These are phyloP conservation scores for Malurus melanocephalus DNA, from an alignment of 2,113 vertebrate species.

Conservation along the genomic window DNA sequence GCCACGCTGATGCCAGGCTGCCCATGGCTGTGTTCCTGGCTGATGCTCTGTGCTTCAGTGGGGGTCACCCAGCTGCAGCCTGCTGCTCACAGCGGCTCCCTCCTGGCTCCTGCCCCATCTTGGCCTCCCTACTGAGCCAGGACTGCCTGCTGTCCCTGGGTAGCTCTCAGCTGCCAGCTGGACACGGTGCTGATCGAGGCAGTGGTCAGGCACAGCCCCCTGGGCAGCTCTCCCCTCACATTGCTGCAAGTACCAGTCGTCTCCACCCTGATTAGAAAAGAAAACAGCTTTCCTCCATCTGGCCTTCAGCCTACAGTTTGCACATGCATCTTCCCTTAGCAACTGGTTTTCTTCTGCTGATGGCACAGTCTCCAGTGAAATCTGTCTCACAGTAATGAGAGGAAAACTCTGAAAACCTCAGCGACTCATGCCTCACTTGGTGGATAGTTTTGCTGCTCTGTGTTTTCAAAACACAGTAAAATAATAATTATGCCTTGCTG, in stretches of 20 bases:
- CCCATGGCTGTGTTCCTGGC: rapidly evolving
- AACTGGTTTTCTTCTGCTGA: conserved; percentile 6
- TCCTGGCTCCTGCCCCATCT: background rate
- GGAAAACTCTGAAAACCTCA: conserved; percentile 5
- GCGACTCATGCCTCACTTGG: rapidly evolving
- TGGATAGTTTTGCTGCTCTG: background rate
- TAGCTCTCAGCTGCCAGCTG: background rate
- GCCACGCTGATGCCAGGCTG: background rate
- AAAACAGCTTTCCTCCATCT: background rate
- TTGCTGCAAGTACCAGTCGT: background rate
- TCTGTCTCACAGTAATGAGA: background rate
- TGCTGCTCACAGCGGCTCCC: rapidly evolving
- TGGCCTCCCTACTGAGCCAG: background rate
- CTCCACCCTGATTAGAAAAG: background rate
- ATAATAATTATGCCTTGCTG: conserved; percentile 14
- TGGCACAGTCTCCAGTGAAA: background rate
- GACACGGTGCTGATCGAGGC: rapidly evolving
- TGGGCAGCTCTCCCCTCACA: background rate
- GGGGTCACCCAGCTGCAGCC: background rate
- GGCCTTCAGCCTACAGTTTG: background rate
- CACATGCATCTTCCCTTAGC: background rate
- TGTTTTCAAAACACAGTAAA: conserved; percentile 39
- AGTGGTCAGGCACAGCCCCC: background rate
- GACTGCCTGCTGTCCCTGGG: background rate
- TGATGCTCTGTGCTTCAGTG: rapidly evolving